These are phyloP conservation scores for Tipula vernalis DNA, from an alignment of 2,888 invertebrate genomes.

Conservation along the genomic window DNA sequence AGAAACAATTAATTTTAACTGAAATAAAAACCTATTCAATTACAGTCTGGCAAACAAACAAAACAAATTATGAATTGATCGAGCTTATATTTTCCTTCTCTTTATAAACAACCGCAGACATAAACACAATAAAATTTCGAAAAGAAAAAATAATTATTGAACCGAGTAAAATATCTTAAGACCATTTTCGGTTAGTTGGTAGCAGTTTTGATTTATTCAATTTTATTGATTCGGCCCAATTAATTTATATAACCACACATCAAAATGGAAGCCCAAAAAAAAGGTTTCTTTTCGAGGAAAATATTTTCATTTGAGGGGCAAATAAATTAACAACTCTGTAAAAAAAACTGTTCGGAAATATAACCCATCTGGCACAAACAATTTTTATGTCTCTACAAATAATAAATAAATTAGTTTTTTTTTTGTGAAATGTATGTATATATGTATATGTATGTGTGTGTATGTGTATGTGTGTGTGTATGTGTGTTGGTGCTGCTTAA, in stretches of 20 bases:
- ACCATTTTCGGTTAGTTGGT: too few relatives aligned
- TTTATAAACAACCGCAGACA: too few relatives aligned
- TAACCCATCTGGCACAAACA: neutral
- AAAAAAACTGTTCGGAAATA: neutral
- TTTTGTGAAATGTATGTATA: neutral
- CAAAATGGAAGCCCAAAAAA: neutral
- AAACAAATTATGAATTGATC: too few relatives aligned
- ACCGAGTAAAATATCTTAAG: too few relatives aligned
- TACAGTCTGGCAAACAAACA: too few relatives aligned
- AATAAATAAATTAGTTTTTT: conserved; percentile 4
- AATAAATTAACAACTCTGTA: neutral
- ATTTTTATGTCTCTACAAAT: neutral
- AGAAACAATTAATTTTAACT: too few relatives aligned
- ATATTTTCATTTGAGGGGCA: neutral
- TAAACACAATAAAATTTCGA: too few relatives aligned
- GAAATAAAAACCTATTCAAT: too few relatives aligned
- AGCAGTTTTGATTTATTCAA: neutral
- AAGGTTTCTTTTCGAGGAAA: neutral
- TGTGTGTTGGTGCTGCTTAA: neutral
- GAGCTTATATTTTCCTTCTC: too few relatives aligned
- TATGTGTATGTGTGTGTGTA: neutral
- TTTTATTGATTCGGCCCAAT: neutral
- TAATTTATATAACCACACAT: neutral
- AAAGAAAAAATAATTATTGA: too few relatives aligned
- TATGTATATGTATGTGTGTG: neutral